These are phyloP conservation scores for Enteromius afrohamiltoni DNA, from an alignment of 2,797 vertebrate genomes.

Conservation along the genomic window DNA sequence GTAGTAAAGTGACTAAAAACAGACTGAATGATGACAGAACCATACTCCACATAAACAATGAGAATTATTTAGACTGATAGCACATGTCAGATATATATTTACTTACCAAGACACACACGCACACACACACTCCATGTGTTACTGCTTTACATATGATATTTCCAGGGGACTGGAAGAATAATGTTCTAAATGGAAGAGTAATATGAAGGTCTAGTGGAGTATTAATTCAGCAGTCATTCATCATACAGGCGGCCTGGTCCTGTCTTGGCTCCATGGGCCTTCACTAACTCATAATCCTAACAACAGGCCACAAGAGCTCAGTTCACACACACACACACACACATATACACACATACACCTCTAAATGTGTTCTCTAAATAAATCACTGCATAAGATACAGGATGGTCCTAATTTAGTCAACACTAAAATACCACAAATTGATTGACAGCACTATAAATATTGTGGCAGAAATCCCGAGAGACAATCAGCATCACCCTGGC, in stretches of 20 bases:
- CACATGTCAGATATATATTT: slow-evolving; percentile 26
- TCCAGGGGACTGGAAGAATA: slow-evolving; percentile 30
- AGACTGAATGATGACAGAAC: slow-evolving; percentile 46
- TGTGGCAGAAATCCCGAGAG: no score
- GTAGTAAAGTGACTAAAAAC: slow-evolving; percentile 23
- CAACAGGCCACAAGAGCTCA: slow-evolving; percentile 19
- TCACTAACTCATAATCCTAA: slow-evolving; percentile 31
- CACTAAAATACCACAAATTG: not conserved
- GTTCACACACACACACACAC: not conserved
- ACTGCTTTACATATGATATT: slow-evolving; percentile 16
- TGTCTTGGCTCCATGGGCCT: slow-evolving; percentile 22
- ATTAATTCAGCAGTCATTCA: slow-evolving; percentile 41
- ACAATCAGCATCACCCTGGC: no score
- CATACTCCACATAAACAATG: not conserved
- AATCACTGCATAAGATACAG: not conserved
- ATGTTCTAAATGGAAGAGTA: slow-evolving; percentile 42
- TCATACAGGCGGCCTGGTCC: slow-evolving; percentile 19
- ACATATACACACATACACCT: not conserved
- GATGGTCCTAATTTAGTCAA: not conserved
- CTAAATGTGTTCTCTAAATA: not conserved
- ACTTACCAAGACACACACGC: slow-evolving; percentile 55
- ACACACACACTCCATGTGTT: slow-evolving; percentile 26
- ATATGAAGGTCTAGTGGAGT: slow-evolving; percentile 32
- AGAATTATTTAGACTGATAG: not conserved
- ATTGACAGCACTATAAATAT: not conserved